Evolutionary conservation across 2,113 vertebrate species (phyloP).

Genomic region (Tetrax tetrax): DNA sequence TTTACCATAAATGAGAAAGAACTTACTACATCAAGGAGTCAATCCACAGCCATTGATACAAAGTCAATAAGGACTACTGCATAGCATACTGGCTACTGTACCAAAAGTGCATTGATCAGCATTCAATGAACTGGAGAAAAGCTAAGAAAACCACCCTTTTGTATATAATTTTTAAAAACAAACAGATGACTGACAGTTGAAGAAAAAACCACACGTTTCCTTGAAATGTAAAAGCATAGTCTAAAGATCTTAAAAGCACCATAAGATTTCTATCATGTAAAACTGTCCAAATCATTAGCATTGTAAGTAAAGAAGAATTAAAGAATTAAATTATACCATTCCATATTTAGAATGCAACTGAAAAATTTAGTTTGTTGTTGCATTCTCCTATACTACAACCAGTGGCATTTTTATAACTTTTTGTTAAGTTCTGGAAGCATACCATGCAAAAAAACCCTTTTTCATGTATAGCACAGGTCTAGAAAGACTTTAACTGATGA

Average conservation of each 20-base stretch:
- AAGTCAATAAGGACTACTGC: constrained; percentile 15
- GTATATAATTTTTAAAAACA: not conserved
- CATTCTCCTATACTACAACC: not conserved
- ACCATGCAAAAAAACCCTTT: not conserved
- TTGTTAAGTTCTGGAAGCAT: not conserved
- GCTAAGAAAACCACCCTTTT: not conserved
- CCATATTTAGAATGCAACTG: not conserved
- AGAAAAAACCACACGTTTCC: not conserved
- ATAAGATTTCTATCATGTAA: not conserved
- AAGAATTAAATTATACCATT: not conserved
- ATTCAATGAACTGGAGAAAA: not conserved
- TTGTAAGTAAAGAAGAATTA: constrained; percentile 24
- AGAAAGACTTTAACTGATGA: constrained; percentile 3
- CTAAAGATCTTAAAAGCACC: constrained; percentile 53
- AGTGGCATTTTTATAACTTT: constrained; percentile 2
- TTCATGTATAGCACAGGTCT: not conserved
- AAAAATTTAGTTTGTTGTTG: constrained; percentile 10
- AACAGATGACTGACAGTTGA: not conserved
- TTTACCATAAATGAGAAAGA: constrained; percentile 8
- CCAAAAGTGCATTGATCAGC: constrained; percentile 48
- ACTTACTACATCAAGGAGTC: not conserved
- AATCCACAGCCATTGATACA: constrained; percentile 7
- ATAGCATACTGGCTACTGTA: constrained; percentile 35
- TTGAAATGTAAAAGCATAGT: constrained; percentile 30
- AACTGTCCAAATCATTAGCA: not conserved